Conservation (phyloP, 2,888 invertebrate genomes). For the Tetheella fluctuosa region DNA sequence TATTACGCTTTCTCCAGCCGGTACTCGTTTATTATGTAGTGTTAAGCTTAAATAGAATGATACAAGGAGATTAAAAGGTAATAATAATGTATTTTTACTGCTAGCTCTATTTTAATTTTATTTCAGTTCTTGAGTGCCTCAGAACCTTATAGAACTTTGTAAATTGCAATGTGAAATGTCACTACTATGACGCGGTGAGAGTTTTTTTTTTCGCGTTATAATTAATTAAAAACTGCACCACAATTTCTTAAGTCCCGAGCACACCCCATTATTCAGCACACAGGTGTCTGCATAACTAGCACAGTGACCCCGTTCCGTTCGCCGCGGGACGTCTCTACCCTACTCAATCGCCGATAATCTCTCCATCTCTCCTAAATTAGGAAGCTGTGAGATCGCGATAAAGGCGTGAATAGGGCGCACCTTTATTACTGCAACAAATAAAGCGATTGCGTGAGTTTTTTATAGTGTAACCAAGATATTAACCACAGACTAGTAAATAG, state of each 20-base stretch:
- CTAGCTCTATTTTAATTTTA: not conserved
- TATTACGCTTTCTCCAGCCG: not conserved
- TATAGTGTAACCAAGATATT: not conserved
- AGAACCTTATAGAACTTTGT: no score
- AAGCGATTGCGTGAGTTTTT: not conserved
- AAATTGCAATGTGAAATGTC: no score
- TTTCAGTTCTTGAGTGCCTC: no score
- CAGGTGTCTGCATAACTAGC: slow-evolving; percentile 60
- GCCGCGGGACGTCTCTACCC: slow-evolving; percentile 54
- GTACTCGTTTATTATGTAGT: not conserved
- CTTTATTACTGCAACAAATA: slow-evolving; percentile 32
- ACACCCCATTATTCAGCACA: slow-evolving; percentile 27
- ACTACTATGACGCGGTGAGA: no score
- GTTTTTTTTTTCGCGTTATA: no score
- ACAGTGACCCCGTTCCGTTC: slow-evolving; percentile 66
- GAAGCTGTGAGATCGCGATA: slow-evolving; percentile 63
- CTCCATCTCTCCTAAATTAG: slow-evolving; percentile 67
- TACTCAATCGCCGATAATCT: slow-evolving; percentile 61
- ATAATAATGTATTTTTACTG: not conserved
- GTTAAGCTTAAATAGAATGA: not conserved
- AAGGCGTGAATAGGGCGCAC: slow-evolving; percentile 36
- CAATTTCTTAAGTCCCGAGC: no score
- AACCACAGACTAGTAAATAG: slow-evolving; percentile 9
- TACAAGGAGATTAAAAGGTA: not conserved
- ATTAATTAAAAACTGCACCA: no score